phyloP scores from a whole-genome alignment of 2,113 vertebrate genomes.

The Mobula hypostoma region DNA sequence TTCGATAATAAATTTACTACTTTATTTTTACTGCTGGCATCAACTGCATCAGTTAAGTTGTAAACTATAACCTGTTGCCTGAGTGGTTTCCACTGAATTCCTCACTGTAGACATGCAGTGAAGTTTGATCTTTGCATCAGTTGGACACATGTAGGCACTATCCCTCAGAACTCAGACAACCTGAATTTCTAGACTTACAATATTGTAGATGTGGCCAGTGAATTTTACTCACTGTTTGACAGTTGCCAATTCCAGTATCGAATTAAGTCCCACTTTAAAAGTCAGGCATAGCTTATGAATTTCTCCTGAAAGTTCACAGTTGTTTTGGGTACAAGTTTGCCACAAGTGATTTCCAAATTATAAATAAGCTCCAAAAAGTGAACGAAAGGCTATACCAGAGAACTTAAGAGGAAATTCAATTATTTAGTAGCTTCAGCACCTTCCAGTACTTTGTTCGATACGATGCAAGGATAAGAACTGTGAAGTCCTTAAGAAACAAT shows the following conservation, averaged over 20 bases:
- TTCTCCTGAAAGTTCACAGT: conserved; percentile 23
- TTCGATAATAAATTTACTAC: no score
- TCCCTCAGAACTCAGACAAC: neutral
- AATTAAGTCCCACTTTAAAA: conserved; percentile 30
- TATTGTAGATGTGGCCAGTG: neutral
- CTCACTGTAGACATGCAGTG: neutral
- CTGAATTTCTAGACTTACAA: neutral
- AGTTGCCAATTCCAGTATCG: conserved; percentile 29
- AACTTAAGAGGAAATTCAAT: conserved; percentile 28
- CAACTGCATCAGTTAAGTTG: neutral
- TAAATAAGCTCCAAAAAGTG: conserved; percentile 2
- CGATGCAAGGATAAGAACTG: neutral
- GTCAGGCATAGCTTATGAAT: conserved; percentile 20
- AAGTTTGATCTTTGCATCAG: neutral
- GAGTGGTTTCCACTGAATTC: neutral
- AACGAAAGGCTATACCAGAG: conserved; percentile 8
- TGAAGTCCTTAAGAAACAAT: conserved; percentile 1
- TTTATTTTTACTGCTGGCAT: no score
- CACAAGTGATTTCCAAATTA: neutral
- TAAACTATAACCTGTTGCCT: neutral
- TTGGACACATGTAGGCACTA: neutral
- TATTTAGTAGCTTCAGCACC: neutral
- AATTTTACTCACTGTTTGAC: conserved; percentile 9
- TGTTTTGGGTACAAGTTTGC: neutral
- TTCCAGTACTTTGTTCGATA: neutral